Conservation (phyloP, 2,888 invertebrate genomes). For the Amphimallon solstitiale region DNA sequence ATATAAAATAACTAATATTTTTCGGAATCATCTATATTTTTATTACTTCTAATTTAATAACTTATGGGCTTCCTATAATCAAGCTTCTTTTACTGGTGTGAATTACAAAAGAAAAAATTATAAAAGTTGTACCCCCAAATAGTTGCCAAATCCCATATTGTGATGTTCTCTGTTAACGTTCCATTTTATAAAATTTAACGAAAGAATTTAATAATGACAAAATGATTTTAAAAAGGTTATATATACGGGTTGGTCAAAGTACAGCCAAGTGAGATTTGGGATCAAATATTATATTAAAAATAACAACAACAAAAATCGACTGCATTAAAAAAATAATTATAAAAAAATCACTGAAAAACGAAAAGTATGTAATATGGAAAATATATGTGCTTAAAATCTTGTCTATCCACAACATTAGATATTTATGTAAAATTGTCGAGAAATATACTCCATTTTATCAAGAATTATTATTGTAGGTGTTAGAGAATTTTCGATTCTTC, state of each 20-base stretch:
- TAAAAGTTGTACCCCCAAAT: too few species aligned
- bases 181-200: neutral
- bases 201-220: slow-evolving; percentile 3
- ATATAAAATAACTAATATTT: too few species aligned
- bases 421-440: neutral
- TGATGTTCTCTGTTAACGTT: too few species aligned
- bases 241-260: slow-evolving; percentile 40
- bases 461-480: slow-evolving; percentile 15
- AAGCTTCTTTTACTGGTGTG: too few species aligned
- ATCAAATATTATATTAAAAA: slow-evolving; percentile 47
- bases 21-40: too few species aligned
- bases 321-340: slow-evolving; percentile 30
- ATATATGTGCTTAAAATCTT: slow-evolving; percentile 13
- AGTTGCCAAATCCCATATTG: too few species aligned
- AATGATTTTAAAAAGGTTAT: slow-evolving; percentile 32
- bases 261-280: slow-evolving; percentile 48
- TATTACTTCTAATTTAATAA: too few species aligned
- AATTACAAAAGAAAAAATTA: too few species aligned
- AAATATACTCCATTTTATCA: neutral
- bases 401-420: slow-evolving; percentile 1
- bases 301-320: slow-evolving; percentile 7
- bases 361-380: slow-evolving; percentile 10
- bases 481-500: slow-evolving; percentile 17
- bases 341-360: neutral
- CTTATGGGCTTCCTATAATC: too few species aligned